A percentile compares a stretch with the other conserved stretches of the same genome.
Conservation (phyloP, 2,888 invertebrate species). For the Tanytarsus gracilentus region DNA sequence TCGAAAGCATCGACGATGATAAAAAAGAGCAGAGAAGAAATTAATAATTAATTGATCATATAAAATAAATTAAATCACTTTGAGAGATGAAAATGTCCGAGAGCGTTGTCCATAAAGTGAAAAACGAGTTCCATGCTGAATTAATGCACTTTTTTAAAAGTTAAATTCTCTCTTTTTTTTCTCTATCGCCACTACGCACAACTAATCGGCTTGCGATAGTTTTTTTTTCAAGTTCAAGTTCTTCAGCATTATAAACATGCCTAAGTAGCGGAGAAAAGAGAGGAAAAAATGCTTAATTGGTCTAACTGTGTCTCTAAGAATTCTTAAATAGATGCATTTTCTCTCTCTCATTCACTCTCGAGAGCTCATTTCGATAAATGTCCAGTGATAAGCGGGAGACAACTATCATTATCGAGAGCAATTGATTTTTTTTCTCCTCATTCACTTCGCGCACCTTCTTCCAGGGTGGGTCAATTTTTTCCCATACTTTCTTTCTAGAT, state of each 20-base stretch:
- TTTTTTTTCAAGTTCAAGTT: constrained; percentile 11
- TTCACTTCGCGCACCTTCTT: background rate
- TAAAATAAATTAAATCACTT: constrained; percentile 10
- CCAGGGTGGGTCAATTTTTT: background rate
- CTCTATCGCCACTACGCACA: too few species aligned
- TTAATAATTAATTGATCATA: constrained; percentile 15
- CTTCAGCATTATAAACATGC: background rate
- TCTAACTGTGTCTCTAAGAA: constrained; percentile 14
- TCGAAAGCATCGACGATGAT: background rate
- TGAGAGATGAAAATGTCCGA: background rate
- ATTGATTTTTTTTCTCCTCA: constrained; percentile 7
- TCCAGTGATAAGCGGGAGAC: constrained; percentile 4
- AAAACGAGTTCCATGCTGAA: background rate
- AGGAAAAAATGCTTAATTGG: constrained; percentile 20
- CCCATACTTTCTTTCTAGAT: too few species aligned
- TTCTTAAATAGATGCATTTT: background rate
- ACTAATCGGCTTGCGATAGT: background rate
- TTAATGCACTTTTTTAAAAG: background rate
- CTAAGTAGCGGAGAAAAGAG: background rate
- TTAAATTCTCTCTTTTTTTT: background rate
- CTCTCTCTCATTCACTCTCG: background rate
- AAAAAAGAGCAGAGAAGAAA: background rate
- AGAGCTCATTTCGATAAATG: constrained; percentile 9
- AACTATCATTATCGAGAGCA: constrained; percentile 17
- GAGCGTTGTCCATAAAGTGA: background rate